Base-by-base conservation (phyloP, 35 echinoderm and acorn worm species). In the Nesometra sesokonis region DNA sequence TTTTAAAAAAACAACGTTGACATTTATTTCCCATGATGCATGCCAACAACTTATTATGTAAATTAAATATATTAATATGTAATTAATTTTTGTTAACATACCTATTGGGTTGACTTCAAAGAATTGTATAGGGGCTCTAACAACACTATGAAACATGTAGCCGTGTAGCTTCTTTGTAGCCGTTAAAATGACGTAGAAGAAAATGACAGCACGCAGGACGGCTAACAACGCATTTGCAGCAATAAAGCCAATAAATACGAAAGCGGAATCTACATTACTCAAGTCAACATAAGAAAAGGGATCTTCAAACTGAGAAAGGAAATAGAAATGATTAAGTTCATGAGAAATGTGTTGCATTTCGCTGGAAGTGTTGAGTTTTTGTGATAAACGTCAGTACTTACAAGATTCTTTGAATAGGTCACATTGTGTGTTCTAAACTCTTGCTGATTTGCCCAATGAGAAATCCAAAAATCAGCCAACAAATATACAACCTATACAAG, bases 41-140 rank as follows among this genome's bases (percentile, higher is more conserved):
- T n/a, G n/a, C n/a, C n/a, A n/a, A n/a, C n/a, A n/a, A n/a, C n/a
- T n/a, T n/a, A n/a, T n/a, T n/a, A n/a, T n/a, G n/a, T n/a, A n/a
- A n/a, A n/a, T n/a, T n/a, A n/a, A n/a, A n/a, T n/a, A n/a, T n/a
- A n/a, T n/a, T n/a, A n/a, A n/a, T n/a, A n/a, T n/a, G n/a, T n/a
- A n/a, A n/a, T n/a, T n/a, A n/a, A n/a, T n/a, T n/a, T n/a, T n/a
- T n/a, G n/a, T n/a, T 43, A 43, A 43, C 52, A 46, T 46, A 93
- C 92, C 96, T 37, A 89, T 85, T 23, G 96, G 96, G 37, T 94
- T 99, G 35, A 93, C 92, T 43, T 99, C 96, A 85, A 94, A 94
- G 88, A 99, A 99, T 3, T 89, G 76, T 31, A 94, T 77, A 0
- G 96, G 96, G 29, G 84, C 46, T 29, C 87, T 84, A 30, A 93